A percentile compares a stretch with the other conserved stretches of the same genome.
phyloP scores from a whole-genome alignment of 1,140 invertebrate genomes.

The Papilio glaucus region DNA sequence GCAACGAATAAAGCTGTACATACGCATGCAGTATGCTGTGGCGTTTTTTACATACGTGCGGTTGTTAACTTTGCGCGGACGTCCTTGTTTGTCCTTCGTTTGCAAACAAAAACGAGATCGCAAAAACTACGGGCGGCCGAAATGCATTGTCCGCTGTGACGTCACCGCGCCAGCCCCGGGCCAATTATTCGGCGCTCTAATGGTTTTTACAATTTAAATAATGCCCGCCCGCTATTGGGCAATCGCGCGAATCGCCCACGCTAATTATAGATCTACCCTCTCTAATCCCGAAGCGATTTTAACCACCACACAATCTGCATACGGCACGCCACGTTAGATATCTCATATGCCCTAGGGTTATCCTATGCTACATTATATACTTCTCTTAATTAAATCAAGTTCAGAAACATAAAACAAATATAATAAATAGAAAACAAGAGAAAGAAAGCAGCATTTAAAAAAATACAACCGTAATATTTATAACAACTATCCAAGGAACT shows the following conservation, averaged over 20 bases:
- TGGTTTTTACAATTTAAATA: constrained; percentile 36
- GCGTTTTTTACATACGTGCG: constrained; percentile 19
- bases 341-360: not conserved
- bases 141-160: constrained; percentile 22
- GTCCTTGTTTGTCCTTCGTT: constrained; percentile 34
- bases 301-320: constrained; percentile 24
- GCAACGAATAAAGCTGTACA: not conserved
- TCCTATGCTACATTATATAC: not conserved
- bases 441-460: too few species aligned
- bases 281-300: constrained; percentile 25
- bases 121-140: constrained; percentile 27
- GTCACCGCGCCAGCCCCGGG: constrained; percentile 18
- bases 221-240: constrained; percentile 32
- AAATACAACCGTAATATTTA: not conserved
- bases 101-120: constrained; percentile 27
- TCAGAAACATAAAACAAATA: not conserved
- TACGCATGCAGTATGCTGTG: not conserved
- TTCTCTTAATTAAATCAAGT: not conserved
- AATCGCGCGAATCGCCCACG: constrained; percentile 30
- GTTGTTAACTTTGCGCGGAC: constrained; percentile 27
- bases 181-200: constrained; percentile 34
- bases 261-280: constrained; percentile 35
- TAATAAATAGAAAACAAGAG: not conserved
- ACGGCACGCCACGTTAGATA: not conserved
- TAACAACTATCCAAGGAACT: not conserved